Base-by-base conservation (phyloP, 2,888 invertebrate species). In the Pheosia gnoma region DNA sequence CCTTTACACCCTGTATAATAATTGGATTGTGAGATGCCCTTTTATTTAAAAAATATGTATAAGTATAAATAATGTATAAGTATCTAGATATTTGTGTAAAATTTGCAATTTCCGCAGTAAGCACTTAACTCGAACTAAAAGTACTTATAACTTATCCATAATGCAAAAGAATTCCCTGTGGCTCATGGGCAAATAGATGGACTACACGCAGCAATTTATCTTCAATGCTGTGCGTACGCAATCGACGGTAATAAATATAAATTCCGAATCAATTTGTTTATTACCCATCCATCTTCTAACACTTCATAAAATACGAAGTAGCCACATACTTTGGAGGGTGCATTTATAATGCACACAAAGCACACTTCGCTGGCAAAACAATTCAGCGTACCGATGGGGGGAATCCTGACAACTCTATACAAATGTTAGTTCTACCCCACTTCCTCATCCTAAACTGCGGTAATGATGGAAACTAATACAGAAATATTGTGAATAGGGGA, bases 331-430 rank as follows among this genome's bases (percentile, higher is more conserved):
- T 78, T 68, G 75, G 81, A 81, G 91, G 91, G 92, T 91, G 90
- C 89, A 91, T 91, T 78, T 68, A 75, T 89, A 84, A 91, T 91
- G 86, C 80, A 84, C 81, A 83, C 70, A 84, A 91, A 91, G 86
- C 80, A 84, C 81, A 83, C 70, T 72, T 68, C 67, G 65, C 45
- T 70, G 66, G 69, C 64, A 77, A 84, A 83, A 82, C 80, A 83
- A 83, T 77, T 78, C 75, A 77, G 76, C 76, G 71, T 67, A 67
- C 59, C 58, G 55, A 66, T 73, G 66, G 72, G 80, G 84, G 82
- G 69, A 74, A 67, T 78, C 25, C 71, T 79, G 76, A 82, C 75
- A 79, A 78, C 73, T 80, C 72, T 76, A 77, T 77, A 81, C 74
- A 78, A 81, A 83, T 81, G 77, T 84, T 85, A 79, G 81, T 81